Percentiles rank a stretch among this genome's conserved stretches.
Evolutionary conservation across 2,797 vertebrate genomes (phyloP).

Genomic region (Intellagama lesueurii): DNA sequence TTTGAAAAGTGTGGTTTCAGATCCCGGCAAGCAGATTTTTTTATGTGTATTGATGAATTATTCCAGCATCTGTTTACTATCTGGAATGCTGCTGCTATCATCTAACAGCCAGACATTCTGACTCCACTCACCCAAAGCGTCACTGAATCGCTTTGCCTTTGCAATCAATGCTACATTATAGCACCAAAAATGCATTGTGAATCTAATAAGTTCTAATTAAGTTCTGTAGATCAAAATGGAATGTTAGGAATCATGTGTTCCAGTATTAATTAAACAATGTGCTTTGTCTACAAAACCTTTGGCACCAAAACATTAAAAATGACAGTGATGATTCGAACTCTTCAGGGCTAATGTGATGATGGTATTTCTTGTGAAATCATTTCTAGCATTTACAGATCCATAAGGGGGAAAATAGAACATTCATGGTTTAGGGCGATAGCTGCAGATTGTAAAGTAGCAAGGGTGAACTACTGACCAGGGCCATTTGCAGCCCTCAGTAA

Average conservation of each 20-base stretch:
- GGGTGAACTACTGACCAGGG: too few species aligned
- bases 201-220: slow-evolving; percentile 69
- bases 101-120: slow-evolving; percentile 74
- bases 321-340: slow-evolving; percentile 17
- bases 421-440: slow-evolving; percentile 19
- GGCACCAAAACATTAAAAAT: slow-evolving; percentile 46
- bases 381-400: slow-evolving; percentile 21
- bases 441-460: neutral
- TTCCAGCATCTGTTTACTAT: slow-evolving; percentile 72
- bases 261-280: slow-evolving; percentile 52
- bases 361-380: slow-evolving; percentile 31
- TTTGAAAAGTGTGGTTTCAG: slow-evolving; percentile 62
- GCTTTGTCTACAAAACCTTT: slow-evolving; percentile 38
- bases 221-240: slow-evolving; percentile 52
- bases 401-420: neutral
- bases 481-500: too few species aligned
- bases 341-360: slow-evolving; percentile 27
- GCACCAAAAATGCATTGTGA: slow-evolving; percentile 41
- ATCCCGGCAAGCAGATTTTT: slow-evolving; percentile 61
- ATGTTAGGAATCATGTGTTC: slow-evolving; percentile 53
- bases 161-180: slow-evolving; percentile 64
- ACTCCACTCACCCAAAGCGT: slow-evolving; percentile 68
- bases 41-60: slow-evolving; percentile 72
- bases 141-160: slow-evolving; percentile 64
- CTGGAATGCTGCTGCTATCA: slow-evolving; percentile 68